Percentiles rank a stretch among this genome's conserved stretches.
Evolutionary conservation across 2,888 invertebrate species (phyloP).

Genomic region (Andrena hattorfiana): DNA sequence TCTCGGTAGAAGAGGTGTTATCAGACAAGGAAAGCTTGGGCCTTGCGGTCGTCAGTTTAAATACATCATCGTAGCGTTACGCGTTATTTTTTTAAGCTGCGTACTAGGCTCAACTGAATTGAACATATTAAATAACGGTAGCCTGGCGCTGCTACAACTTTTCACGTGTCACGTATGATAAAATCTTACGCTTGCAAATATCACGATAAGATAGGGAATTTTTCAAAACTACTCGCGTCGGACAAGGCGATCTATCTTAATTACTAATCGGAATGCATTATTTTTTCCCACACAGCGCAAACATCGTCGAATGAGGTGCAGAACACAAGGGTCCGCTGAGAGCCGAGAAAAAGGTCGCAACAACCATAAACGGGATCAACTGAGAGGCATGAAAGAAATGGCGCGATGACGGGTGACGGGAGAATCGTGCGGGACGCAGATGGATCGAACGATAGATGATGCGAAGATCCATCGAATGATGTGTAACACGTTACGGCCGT

Average conservation of each 20-base stretch:
- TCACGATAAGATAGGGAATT: not conserved
- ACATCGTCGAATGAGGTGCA: constrained; percentile 28
- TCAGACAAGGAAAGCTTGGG: not conserved
- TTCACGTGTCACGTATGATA: not conserved
- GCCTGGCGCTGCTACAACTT: not conserved
- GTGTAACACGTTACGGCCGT: constrained; percentile 37
- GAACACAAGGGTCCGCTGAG: not conserved
- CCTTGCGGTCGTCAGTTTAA: not conserved
- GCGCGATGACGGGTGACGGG: constrained; percentile 20
- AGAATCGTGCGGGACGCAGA: constrained; percentile 23
- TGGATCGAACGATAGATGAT: constrained; percentile 49
- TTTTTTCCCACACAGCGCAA: constrained; percentile 32
- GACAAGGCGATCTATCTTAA: not conserved
- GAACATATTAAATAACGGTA: not conserved
- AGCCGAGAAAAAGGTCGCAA: constrained; percentile 9
- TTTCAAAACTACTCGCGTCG: not conserved
- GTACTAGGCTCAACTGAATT: not conserved
- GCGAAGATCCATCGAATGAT: constrained; percentile 51
- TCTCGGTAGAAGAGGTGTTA: constrained; percentile 8
- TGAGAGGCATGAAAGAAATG: constrained; percentile 12
- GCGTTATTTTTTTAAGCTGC: not conserved
- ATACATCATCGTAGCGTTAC: not conserved
- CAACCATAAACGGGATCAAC: constrained; percentile 9
- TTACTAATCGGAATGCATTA: constrained; percentile 9
- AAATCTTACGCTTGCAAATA: not conserved